Percentiles rank a stretch among this genome's conserved stretches.
Conservation (phyloP, 2,113 vertebrate genomes). For the Psittacula cyanocephala region DNA sequence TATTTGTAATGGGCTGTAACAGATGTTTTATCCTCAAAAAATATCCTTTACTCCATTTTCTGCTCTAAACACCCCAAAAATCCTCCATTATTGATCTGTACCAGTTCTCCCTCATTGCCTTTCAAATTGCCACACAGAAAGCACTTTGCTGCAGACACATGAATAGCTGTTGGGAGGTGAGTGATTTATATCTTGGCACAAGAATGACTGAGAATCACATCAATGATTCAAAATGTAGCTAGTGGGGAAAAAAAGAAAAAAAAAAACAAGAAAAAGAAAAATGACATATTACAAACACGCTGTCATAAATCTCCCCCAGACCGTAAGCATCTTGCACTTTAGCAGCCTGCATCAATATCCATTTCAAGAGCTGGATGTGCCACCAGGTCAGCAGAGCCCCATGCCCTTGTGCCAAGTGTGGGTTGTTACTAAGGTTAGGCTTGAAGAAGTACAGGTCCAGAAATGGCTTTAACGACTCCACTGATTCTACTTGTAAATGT, state of each 20-base stretch:
- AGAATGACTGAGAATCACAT: slow-evolving; percentile 19
- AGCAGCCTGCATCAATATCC: neutral
- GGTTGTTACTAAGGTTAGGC: neutral
- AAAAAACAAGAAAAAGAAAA: neutral
- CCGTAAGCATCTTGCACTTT: neutral
- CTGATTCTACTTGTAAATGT: neutral
- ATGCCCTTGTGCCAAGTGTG: fast-evolving
- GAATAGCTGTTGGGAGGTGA: slow-evolving; percentile 15
- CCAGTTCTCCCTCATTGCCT: slow-evolving; percentile 34
- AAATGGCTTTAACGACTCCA: neutral
- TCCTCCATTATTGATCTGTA: slow-evolving; percentile 27
- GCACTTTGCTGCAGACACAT: neutral
- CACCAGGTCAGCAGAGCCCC: neutral
- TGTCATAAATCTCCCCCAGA: neutral
- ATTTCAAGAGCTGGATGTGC: neutral
- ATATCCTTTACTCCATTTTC: slow-evolving; percentile 1
- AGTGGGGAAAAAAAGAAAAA: neutral
- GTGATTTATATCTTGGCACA: slow-evolving; percentile 32
- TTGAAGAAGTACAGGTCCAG: neutral
- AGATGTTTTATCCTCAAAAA: slow-evolving; percentile 40
- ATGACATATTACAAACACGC: neutral
- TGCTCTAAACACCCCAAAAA: neutral
- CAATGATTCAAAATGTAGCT: slow-evolving; percentile 12
- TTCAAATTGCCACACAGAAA: slow-evolving; percentile 32
- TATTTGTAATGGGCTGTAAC: slow-evolving; percentile 20